phyloP scores from a whole-genome alignment of 2,888 invertebrate genomes.

The Xestia ashworthii region DNA sequence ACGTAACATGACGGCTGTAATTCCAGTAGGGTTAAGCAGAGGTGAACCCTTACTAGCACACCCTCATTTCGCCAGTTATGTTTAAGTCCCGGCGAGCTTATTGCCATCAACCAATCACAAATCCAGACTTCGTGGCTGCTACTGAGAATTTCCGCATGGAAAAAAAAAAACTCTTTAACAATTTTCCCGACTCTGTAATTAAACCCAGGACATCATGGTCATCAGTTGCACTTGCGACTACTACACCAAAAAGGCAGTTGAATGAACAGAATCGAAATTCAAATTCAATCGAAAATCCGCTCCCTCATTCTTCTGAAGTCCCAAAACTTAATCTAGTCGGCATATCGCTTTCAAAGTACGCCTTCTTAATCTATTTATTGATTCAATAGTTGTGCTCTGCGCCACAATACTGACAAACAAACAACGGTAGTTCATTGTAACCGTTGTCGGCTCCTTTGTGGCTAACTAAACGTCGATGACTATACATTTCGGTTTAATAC shows the following conservation, averaged over 20 bases:
- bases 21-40: not conserved
- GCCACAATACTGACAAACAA: conserved; percentile 75
- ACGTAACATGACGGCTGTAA: not conserved
- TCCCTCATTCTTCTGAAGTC: conserved; percentile 23
- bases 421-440: conserved; percentile 80
- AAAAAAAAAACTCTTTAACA: not conserved
- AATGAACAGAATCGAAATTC: not conserved
- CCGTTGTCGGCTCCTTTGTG: conserved; percentile 68
- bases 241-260: not conserved
- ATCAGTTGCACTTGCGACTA: too few species aligned
- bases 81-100: not conserved
- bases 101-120: not conserved
- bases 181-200: not conserved
- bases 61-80: not conserved
- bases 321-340: conserved; percentile 75
- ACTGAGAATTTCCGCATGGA: not conserved
- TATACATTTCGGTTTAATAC: conserved; percentile 58
- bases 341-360: conserved; percentile 85
- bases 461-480: conserved; percentile 62
- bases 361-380: conserved; percentile 87
- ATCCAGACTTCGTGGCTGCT: not conserved
- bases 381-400: conserved; percentile 78
- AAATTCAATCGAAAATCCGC: conserved; percentile 22
- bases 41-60: not conserved
- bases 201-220: not conserved